Conservation (phyloP, 2,113 vertebrate species). For the Calyptomena viridis region DNA sequence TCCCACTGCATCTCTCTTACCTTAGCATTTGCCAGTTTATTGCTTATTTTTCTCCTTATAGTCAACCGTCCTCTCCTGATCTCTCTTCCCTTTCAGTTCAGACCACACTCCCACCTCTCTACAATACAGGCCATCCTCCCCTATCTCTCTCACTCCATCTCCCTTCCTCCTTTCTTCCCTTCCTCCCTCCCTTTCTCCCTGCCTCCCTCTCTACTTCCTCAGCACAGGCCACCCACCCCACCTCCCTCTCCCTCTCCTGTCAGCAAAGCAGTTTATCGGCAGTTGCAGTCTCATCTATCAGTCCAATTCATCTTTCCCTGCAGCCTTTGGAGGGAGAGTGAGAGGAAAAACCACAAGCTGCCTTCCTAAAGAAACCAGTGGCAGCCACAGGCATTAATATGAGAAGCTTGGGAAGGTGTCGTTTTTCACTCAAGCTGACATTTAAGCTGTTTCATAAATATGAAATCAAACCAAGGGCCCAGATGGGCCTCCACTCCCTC, state of each 20-base stretch:
- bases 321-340: constrained; percentile 36
- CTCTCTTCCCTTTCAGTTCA: not conserved
- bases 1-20: not conserved
- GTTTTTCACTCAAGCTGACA: constrained; percentile 81
- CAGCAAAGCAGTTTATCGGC: constrained; percentile 56
- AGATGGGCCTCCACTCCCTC: constrained; percentile 72
- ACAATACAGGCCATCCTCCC: not conserved
- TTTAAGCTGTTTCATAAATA: constrained; percentile 83
- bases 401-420: constrained; percentile 74
- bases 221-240: not conserved
- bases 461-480: constrained; percentile 77
- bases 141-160: not conserved
- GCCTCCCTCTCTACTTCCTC: not conserved
- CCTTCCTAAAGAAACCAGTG: constrained; percentile 60
- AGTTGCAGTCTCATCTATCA: constrained; percentile 68
- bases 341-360: constrained; percentile 58
- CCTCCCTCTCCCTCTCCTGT: constrained; percentile 3
- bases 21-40: not conserved
- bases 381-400: constrained; percentile 67
- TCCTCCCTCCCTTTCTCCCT: not conserved
- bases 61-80: not conserved
- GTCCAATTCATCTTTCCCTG: constrained; percentile 59
- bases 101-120: not conserved
- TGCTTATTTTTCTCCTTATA: not conserved
- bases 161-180: not conserved